Base-by-base conservation (phyloP, 2,113 vertebrate genomes). In the Gopherus evgoodei region DNA sequence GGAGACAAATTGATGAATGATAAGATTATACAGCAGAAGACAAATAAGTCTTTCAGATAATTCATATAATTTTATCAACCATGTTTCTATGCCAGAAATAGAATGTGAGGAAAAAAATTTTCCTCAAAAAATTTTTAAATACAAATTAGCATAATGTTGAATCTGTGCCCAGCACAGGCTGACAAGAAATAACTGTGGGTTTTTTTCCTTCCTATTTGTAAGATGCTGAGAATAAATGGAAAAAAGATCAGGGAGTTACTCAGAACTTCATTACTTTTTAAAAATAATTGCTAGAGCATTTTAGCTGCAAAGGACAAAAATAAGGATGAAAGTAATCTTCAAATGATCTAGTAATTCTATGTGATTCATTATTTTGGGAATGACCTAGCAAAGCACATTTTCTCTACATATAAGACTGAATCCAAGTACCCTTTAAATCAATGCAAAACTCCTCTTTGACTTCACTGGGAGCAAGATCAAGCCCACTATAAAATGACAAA, bases 401-500 rank as follows among this genome's bases (percentile, higher is more conserved):
- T 13, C 57, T 1, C 2, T 0, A 0, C 27, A 38, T 10, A 14
- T 14, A 0, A 1, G 38, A 1, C 17, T 72, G n/a, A 1, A 75
- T 86, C 53, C 0, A 0, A 35, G 24, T 6, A 14, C 53, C 42
- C 8, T n/a, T 29, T 11, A 57, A 31, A 80, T 0, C 0, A 0
- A 86, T 52, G 13, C 57, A 79, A 83, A 91, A 83, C 4, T 50
- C 76, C 2, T 24, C 6, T 21, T 54, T 21, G 24, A 47, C 4
- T 52, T 81, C 59, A 56, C 35, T 7, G 11, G 2, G 81, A 25
- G n/a, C 35, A n/a, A 82, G n/a, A 54, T 54, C 52, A 38, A n/a
- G n/a, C 22, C 52, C n/a, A 17, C 11, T 25, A 19, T 47, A 9
- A 42, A 50, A 50, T 10, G 53, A 54, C 53, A 54, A 54, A 54